Base-by-base conservation (phyloP, 2,113 vertebrate genomes). In the Bagarius yarrelli region DNA sequence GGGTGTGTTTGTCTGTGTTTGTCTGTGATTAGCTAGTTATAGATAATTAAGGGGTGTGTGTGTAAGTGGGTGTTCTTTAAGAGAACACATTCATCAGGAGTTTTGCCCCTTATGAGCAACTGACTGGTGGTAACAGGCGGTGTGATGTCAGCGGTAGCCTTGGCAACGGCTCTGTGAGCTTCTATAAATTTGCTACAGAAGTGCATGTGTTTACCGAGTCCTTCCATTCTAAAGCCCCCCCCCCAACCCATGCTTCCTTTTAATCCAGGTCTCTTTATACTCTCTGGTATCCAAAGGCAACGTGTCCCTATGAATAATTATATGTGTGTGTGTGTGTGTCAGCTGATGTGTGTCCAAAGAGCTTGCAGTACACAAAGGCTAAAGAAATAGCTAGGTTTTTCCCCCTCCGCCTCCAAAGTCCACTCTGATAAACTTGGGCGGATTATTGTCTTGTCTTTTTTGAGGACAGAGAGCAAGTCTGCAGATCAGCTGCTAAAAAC, bases 211-310 rank as follows among this genome's bases (percentile, higher is more conserved):
- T 27, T 71, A 27, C 34, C 19, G 57, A 60, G 21, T 52, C 18
- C 69, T 61, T 61, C 63, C 53, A 59, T 50, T 21, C 70, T 55
- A 78, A 34, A 52, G 47, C 30, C 23, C 67, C 44, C 34, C 19
- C 47, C 80, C 76, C 8, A 56, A 88, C 88, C n/a, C 36, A 34
- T 34, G 64, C 71, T 55, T 72, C 44, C 59, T n/a, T 78, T 85
- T 91, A 89, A 91, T 88, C 89, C 84, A 57, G 63, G 72, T 56
- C 85, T 87, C 89, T 89, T 90, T 91, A 90, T 83, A 86, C 86
- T 67, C 86, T 86, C 84, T 76, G 83, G 91, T 93, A 86, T 86
- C 90, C 90, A 88, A 74, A 76, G 89, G 90, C 88, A 91, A 93
- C 91, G 25, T 78, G 25, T 78, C 83, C 53, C 47, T 57, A 13